phyloP scores from a whole-genome alignment of 1,140 invertebrate species.

The Andricus grossulariae region DNA sequence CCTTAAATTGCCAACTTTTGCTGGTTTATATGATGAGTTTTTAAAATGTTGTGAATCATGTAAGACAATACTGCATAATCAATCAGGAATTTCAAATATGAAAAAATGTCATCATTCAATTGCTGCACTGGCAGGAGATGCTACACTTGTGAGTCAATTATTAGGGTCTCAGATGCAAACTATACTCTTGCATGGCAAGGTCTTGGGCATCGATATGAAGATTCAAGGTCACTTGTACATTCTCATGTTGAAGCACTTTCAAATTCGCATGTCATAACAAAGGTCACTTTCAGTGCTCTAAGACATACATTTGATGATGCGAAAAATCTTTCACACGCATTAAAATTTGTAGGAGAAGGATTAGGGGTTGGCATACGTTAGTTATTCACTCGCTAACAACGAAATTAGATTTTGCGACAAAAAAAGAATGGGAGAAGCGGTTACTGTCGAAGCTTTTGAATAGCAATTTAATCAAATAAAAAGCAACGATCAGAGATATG shows the following conservation, averaged over 20 bases:
- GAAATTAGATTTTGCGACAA: conserved; percentile 42
- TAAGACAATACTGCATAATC: no score
- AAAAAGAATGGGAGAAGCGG: conserved; percentile 45
- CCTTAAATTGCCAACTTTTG: neutral
- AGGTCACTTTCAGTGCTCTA: conserved; percentile 39
- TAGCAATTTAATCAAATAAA: no score
- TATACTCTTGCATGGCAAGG: no score
- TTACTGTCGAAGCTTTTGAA: neutral
- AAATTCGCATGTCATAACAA: conserved; percentile 33
- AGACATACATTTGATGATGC: conserved; percentile 42
- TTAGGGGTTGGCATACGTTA: conserved; percentile 43
- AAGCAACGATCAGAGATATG: neutral
- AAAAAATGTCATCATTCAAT: no score
- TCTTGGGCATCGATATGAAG: conserved; percentile 51
- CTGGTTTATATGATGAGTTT: conserved; percentile 12
- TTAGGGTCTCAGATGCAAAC: conserved; percentile 44
- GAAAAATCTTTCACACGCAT: conserved; percentile 40
- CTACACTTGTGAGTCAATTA: no score
- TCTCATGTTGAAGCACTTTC: conserved; percentile 53
- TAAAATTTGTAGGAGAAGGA: conserved; percentile 36
- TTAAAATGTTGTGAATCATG: no score
- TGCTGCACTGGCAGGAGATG: no score
- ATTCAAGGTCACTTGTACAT: conserved; percentile 49
- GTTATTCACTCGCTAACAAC: conserved; percentile 39
- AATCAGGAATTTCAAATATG: no score